Conservation (phyloP, 2,888 invertebrate genomes). For the Dysmachus trigonus region DNA sequence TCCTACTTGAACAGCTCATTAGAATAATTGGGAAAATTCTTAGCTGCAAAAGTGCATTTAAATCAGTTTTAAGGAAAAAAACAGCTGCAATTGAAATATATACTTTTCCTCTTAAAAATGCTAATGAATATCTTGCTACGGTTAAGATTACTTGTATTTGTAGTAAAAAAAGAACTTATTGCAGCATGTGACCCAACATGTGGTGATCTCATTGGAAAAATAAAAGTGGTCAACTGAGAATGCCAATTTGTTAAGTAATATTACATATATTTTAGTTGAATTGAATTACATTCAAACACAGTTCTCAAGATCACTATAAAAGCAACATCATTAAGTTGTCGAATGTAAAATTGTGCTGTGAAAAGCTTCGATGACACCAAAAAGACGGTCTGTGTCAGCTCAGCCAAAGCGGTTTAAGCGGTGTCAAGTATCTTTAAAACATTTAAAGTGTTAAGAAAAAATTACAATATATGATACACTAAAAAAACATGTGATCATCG, state of each 20-base stretch:
- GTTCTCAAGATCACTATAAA: not conserved
- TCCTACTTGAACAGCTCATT: not conserved
- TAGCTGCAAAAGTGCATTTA: not conserved
- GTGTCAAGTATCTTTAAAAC: not conserved
- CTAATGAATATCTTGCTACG: not conserved
- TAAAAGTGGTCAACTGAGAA: not conserved
- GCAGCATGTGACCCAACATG: not conserved
- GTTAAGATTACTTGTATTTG: not conserved
- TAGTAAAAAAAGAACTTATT: not conserved
- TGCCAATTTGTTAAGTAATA: not conserved
- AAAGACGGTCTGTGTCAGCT: not conserved
- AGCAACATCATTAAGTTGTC: not conserved
- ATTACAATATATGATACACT: not conserved
- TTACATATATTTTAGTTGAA: not conserved
- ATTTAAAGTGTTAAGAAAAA: not conserved
- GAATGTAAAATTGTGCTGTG: not conserved
- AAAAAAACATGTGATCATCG: not conserved
- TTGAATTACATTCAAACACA: conserved; percentile 14
- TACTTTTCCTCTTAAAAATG: not conserved
- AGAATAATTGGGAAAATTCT: not conserved
- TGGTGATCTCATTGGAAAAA: not conserved
- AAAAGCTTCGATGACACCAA: not conserved
- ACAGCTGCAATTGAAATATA: not conserved
- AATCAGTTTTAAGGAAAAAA: not conserved
- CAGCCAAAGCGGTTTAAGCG: not conserved